Conservation (phyloP, 2,888 invertebrate species). For the Chrysodeixis includens region DNA sequence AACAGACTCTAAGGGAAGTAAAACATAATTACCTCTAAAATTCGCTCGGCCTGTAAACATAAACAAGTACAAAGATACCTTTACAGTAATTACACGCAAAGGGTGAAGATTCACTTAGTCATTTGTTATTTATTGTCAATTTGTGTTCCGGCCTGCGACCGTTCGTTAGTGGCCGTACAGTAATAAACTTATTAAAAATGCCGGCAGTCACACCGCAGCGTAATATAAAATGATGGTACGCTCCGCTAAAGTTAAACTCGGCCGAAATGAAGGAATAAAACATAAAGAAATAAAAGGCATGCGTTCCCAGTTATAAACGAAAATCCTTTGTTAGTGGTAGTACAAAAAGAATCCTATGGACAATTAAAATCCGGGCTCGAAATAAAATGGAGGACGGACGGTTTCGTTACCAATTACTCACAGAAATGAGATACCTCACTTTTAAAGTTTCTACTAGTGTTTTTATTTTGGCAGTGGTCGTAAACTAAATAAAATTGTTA, state of each 20-base stretch:
- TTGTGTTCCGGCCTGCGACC: conserved; percentile 71
- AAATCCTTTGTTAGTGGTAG: conserved; percentile 1
- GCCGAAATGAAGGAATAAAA: conserved; percentile 6
- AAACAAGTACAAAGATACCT: conserved; percentile 36
- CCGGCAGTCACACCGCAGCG: conserved; percentile 61
- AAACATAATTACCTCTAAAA: background rate
- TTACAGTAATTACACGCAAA: conserved; percentile 63
- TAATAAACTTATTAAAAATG: conserved; percentile 79
- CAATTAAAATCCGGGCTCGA: conserved; percentile 5
- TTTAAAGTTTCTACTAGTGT: background rate
- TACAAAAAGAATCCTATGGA: conserved; percentile 9
- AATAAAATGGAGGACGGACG: conserved; percentile 11
- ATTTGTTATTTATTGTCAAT: conserved; percentile 83
- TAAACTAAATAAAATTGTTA: background rate
- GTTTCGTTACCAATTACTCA: conserved; percentile 6
- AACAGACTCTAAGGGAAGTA: background rate
- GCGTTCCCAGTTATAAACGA: conserved; percentile 11
- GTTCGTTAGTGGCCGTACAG: conserved; percentile 75
- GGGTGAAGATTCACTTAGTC: conserved; percentile 66
- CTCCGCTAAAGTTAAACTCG: background rate
- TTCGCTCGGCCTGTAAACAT: conserved; percentile 25
- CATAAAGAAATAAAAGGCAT: conserved; percentile 30
- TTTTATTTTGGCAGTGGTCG: background rate
- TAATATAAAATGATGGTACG: conserved; percentile 19
- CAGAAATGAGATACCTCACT: conserved; percentile 1